These are phyloP conservation scores for Geotrypetes seraphini DNA, from an alignment of 2,797 vertebrate genomes.

Conservation along the genomic window DNA sequence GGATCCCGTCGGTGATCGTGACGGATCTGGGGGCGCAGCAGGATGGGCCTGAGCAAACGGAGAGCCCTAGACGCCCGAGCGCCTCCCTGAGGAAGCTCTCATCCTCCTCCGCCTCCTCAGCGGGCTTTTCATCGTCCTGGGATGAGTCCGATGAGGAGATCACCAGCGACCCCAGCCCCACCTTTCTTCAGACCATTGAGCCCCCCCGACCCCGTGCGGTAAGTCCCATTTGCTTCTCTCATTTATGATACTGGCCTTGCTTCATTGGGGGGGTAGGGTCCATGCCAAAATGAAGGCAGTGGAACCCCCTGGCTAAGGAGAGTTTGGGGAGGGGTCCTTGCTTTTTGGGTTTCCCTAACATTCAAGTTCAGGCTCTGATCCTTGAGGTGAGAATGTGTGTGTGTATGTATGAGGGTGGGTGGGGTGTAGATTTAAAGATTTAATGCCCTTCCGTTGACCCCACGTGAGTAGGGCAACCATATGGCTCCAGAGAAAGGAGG, in stretches of 20 bases:
- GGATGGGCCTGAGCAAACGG: conserved; percentile 35
- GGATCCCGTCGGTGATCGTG: conserved; percentile 80
- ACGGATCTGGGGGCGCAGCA: conserved; percentile 79
- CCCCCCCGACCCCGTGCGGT: conserved; percentile 80
- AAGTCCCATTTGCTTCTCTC: conserved; percentile 40
- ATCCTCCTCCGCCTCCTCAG: conserved; percentile 91
- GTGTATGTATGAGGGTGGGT: no score
- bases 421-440: no score
- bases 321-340: no score
- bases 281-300: no score
- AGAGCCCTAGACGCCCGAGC: conserved; percentile 37
- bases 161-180: conserved; percentile 79
- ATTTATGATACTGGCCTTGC: background rate
- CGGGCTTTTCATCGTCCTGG: conserved; percentile 93
- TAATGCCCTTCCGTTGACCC: no score
- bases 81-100: conserved; percentile 79
- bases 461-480: no score
- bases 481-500: no score
- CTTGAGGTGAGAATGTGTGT: no score
- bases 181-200: conserved; percentile 72
- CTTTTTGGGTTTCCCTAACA: no score
- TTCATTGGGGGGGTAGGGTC: no score
- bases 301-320: no score
- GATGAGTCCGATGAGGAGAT: conserved; percentile 96
- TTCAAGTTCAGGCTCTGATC: no score